Base-by-base conservation (phyloP, 2,888 invertebrate species). In the Aleiodes leptofemur region DNA sequence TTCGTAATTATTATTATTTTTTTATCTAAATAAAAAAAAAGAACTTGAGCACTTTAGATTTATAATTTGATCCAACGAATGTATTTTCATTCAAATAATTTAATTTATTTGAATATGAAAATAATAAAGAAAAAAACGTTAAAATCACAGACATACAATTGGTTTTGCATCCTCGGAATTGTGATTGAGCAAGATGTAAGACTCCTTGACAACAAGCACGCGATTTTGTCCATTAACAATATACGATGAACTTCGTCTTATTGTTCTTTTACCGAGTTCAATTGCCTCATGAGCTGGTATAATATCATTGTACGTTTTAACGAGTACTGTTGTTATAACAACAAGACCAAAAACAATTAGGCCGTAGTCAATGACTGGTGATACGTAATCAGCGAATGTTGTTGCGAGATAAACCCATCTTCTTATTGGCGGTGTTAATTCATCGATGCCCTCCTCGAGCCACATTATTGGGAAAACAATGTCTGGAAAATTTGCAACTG, bases 391-490 rank as follows among this genome's bases (percentile, higher is more conserved):
- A 0, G 93, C 94, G 78, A 96, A 92, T 0, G 95, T 94, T 1
- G 96, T 96, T 14, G 95, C 94, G 57, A 96, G 86, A 89, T 94
- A 96, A 23, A 96, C 93, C 95, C 95, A 96, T 29, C 95, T 91
- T 85, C 94, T 92, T 73, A 96, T 96, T n/a, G 95, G 90, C 0
- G 95, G 94, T 0, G 95, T 92, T 7, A 96, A 87, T 81, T 96
- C 96, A 71, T 94, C 94, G 56, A 96, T 92, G 11, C 96, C 96
- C 93, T 97, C 96, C 89, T 97, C 96, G 2, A 96, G 82, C 96
- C 96, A 96, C 94, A 96, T 96, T 55, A 96, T 93, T 0, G 97
- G 96, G 86, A 96, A 96, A 7, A 95, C 91, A 70, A 95, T 95
- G 85, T 94, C 93, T 0, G 95, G 95, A 83, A 97, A 96, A 78